A percentile compares a stretch with the other conserved stretches of the same genome.
These are phyloP conservation scores for Augochlorella aurata DNA, from an alignment of 2,888 invertebrate species.

Conservation along the genomic window DNA sequence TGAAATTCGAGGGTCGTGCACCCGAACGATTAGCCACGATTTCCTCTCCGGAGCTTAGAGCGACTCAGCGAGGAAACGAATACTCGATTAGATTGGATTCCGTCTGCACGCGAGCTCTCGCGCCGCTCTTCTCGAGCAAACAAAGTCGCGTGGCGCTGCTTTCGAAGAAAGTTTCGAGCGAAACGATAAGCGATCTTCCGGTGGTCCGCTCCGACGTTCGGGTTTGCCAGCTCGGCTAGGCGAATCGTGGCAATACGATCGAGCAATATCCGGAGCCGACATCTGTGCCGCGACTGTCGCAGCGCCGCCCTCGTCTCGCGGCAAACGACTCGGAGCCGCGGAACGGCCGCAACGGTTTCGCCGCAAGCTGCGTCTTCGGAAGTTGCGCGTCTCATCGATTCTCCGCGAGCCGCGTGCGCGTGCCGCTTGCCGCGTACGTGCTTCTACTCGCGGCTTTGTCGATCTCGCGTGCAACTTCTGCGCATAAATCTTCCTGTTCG, in stretches of 20 bases:
- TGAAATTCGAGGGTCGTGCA: no score
- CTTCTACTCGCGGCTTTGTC: conserved; percentile 27
- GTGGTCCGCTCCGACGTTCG: no score
- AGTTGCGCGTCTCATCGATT: conserved; percentile 38
- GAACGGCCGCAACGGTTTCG: conserved; percentile 14
- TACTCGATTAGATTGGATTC: no score
- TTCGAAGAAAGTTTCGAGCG: no score
- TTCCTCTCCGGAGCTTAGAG: no score
- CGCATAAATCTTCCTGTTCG: conserved; percentile 32
- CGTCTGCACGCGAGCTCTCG: no score
- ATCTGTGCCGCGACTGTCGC: conserved; percentile 1
- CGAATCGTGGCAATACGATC: conserved; percentile 15
- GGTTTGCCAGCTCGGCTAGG: conserved; percentile 4
- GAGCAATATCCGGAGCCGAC: conserved; percentile 12
- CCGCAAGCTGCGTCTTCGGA: conserved; percentile 25
- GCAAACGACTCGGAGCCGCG: conserved; percentile 30
- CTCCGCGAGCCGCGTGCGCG: not conserved
- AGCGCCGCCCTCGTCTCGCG: conserved; percentile 13
- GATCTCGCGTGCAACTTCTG: conserved; percentile 37
- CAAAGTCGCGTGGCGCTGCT: no score
- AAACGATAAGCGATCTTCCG: no score
- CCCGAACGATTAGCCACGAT: no score
- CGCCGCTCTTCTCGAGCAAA: no score
- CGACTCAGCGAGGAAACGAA: no score
- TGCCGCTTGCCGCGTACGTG: conserved; percentile 20